Evolutionary conservation across 2,113 vertebrate genomes (phyloP).

Genomic region (Strix uralensis): DNA sequence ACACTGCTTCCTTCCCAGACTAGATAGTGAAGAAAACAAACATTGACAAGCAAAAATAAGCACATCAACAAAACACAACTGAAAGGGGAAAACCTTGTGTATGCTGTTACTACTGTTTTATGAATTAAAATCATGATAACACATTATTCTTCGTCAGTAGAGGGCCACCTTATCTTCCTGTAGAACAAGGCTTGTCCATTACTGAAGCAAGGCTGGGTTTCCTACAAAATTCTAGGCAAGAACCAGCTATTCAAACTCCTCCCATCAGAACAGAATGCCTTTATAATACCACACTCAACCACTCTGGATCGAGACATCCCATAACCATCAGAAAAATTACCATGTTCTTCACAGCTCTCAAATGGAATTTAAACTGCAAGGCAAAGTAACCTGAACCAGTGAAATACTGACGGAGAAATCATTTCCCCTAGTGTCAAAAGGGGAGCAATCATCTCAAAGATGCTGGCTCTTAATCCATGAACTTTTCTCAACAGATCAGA

Average conservation of each 20-base stretch:
- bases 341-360: neutral
- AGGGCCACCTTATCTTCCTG: neutral
- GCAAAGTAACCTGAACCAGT: neutral
- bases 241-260: neutral
- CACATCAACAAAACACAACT: neutral
- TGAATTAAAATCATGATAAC: neutral
- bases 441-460: neutral
- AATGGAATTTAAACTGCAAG: neutral
- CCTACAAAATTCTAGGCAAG: neutral
- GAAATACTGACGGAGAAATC: neutral
- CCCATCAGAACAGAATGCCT: neutral
- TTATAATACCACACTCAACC: neutral
- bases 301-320: neutral
- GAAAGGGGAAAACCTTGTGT: neutral
- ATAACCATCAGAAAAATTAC: neutral
- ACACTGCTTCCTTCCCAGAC: slow-evolving; percentile 97
- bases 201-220: neutral
- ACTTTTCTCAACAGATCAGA: neutral
- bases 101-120: neutral
- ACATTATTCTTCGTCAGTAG: neutral
- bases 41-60: slow-evolving; percentile 42
- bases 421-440: neutral
- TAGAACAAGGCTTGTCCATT: neutral
- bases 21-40: slow-evolving; percentile 60
- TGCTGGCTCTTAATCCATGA: neutral